A percentile compares a stretch with the other conserved stretches of the same genome.
Evolutionary conservation across 2,797 vertebrate genomes (phyloP).

Genomic region (Triplophysa bombifrons): DNA sequence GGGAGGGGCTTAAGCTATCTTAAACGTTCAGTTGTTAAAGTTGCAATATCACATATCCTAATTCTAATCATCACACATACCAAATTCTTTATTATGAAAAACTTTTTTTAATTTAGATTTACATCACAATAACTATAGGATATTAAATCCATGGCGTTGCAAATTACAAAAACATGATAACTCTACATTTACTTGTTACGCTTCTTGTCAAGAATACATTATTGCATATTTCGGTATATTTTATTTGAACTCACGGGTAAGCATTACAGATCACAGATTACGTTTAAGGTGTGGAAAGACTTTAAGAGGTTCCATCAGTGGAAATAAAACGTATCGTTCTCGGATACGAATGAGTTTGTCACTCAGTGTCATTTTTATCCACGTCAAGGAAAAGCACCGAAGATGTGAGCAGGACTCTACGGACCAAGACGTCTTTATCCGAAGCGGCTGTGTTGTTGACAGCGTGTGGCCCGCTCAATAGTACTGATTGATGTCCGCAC

Average conservation of each 20-base stretch:
- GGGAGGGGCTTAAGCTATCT: no score
- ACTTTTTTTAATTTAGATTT: no score
- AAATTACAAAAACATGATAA: no score
- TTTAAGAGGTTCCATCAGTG: neutral
- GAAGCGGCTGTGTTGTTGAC: constrained; percentile 28
- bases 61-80: no score
- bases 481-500: constrained; percentile 32
- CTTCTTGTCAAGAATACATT: no score
- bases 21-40: no score
- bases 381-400: neutral
- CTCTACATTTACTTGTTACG: no score
- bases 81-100: no score
- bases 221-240: no score
- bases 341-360: constrained; percentile 15
- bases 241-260: neutral
- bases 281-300: neutral
- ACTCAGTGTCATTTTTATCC: constrained; percentile 35
- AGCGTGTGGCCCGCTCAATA: constrained; percentile 16
- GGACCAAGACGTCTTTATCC: constrained; percentile 26
- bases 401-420: constrained; percentile 17
- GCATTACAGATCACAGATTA: neutral
- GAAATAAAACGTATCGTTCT: neutral
- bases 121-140: no score
- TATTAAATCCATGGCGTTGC: no score
- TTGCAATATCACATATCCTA: no score